Evolutionary conservation across 2,113 vertebrate genomes (phyloP).

Genomic region (Nansenia antarctica): DNA sequence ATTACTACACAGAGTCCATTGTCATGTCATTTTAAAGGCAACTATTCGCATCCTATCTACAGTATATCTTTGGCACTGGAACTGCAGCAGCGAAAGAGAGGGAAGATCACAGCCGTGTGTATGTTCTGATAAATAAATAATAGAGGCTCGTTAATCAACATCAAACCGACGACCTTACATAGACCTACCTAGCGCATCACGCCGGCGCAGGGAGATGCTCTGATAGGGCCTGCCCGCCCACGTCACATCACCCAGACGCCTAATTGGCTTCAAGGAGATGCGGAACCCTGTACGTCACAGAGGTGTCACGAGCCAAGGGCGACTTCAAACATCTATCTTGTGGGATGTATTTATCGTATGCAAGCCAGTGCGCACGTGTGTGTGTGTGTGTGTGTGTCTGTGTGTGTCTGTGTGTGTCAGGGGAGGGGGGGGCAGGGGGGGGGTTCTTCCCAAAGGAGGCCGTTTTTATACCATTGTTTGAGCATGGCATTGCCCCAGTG

Average conservation of each 20-base stretch:
- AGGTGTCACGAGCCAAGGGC: conserved; percentile 39
- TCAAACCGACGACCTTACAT: conserved; percentile 14
- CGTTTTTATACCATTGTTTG: conserved; percentile 36
- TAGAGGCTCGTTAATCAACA: conserved; percentile 59
- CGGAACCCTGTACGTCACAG: conserved; percentile 8
- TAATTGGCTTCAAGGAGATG: conserved; percentile 44
- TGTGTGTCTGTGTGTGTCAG: too few species aligned
- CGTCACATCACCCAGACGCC: conserved; percentile 27
- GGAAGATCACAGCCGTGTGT: conserved; percentile 43
- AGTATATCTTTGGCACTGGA: not conserved
- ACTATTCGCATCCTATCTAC: not conserved
- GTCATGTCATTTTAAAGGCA: not conserved
- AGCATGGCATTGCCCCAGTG: conserved; percentile 25
- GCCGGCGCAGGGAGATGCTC: conserved; percentile 23
- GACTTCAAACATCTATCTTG: conserved; percentile 49
- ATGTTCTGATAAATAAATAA: conserved; percentile 60
- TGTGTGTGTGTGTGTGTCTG: too few species aligned
- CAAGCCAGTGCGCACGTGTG: too few species aligned
- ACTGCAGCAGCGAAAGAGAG: not conserved
- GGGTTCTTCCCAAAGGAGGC: conserved; percentile 26
- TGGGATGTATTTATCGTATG: too few species aligned
- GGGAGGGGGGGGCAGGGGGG: too few species aligned
- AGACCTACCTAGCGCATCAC: not conserved
- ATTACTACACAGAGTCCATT: too few species aligned
- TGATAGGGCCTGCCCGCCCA: conserved; percentile 29